Conservation (phyloP, 2,113 vertebrate genomes). For the Tragelaphus imberbis region DNA sequence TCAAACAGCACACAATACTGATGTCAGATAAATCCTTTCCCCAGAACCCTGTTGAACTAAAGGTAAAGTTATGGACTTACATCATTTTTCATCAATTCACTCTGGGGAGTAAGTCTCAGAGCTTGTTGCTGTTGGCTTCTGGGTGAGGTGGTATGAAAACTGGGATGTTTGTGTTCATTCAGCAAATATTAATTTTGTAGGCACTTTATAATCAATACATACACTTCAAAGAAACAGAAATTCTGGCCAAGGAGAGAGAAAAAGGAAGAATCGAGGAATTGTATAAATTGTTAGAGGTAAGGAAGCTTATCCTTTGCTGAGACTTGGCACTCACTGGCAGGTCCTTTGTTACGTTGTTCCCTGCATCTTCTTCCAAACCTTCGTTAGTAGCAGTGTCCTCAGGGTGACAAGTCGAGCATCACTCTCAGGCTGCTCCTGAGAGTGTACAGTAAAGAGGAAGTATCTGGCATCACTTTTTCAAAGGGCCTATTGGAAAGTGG, state of each 20-base stretch:
- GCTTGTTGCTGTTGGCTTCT: background rate
- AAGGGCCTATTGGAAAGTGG: background rate
- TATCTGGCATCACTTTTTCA: background rate
- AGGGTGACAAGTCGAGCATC: background rate
- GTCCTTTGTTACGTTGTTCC: background rate
- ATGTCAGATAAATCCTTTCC: slow-evolving; percentile 98
- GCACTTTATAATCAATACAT: slow-evolving; percentile 99
- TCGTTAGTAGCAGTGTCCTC: background rate
- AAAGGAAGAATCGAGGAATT: slow-evolving; percentile 91
- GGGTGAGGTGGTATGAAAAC: background rate
- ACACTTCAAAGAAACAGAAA: slow-evolving; percentile 99
- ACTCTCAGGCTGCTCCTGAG: background rate
- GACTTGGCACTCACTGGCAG: background rate
- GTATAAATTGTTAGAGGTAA: slow-evolving; percentile 96
- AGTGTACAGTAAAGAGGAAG: background rate
- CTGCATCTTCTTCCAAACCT: background rate
- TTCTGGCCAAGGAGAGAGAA: slow-evolving; percentile 90
- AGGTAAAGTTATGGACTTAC: slow-evolving; percentile 80
- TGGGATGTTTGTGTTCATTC: slow-evolving; percentile 23
- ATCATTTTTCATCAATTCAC: slow-evolving; percentile 11
- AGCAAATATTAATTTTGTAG: slow-evolving; percentile 76
- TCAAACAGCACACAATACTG: slow-evolving; percentile 91
- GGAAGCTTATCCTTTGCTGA: background rate
- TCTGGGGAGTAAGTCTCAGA: background rate
- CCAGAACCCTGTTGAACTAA: slow-evolving; percentile 97